Evolutionary conservation across 2,113 vertebrate species (phyloP), one percentile per base, ranked within the genome.

Genomic region (Tragelaphus scriptus): DNA sequence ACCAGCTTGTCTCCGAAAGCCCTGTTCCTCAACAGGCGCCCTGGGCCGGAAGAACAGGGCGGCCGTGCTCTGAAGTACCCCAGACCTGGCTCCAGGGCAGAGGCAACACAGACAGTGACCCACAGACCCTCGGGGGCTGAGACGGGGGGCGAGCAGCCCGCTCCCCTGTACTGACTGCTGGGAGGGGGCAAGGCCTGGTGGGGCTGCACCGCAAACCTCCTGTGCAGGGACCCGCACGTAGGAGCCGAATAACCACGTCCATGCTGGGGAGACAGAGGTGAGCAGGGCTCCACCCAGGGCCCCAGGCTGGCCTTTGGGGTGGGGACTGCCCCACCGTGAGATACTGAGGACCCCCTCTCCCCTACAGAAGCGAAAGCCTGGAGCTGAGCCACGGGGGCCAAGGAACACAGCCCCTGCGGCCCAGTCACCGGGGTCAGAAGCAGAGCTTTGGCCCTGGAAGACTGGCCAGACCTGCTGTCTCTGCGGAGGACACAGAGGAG

Each of bases 111-210:
- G 55, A 90, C 51, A 36, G 30, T 32, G 49, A 81, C 4, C 5
- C 21, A 49, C 9, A 47, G 58, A 3, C 4, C 36, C 47, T 28
- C 28, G 1, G 4, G 7, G 13, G n/a, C 3, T 12, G 1, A n/a
- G 59, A 3, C 0, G 0, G 55, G 36, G 9, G 3, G 2, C 8
- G 2, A 8, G 28, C 25, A 55, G 51, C 44, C 11, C 16, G 0
- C 7, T 17, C 63, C 51, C 51, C 75, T 53, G 36, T 7, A 55
- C 13, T 15, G 51, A 61, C 5, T 55, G 4, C 26, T 59, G 2
- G 13, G 51, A 8, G 63, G 6, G 44, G 26, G 23, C 4, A 19
- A n/a, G 63, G 55, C 63, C 4, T 0, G 2, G 28, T 1, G 10
- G 5, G 26, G 75, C 71, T 81, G 28, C 2, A 26, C 7, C 1